Base-by-base conservation (phyloP, 2,888 invertebrate genomes). In the Harpagoxenus sublaevis region DNA sequence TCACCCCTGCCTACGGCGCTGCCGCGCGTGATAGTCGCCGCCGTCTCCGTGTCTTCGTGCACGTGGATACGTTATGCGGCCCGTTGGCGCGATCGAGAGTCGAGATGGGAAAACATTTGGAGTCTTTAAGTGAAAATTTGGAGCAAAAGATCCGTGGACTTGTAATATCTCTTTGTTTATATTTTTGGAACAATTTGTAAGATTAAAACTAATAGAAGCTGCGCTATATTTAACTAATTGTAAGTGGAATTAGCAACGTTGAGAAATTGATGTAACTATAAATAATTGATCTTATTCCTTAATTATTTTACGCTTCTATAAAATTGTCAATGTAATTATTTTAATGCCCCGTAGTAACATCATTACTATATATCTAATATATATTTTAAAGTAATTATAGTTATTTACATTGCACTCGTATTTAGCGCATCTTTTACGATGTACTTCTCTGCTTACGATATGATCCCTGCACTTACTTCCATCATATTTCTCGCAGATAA, bases 1-100 rank as follows among this genome's bases (percentile, higher is more conserved):
- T 88, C 85, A 88, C 84, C 88, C 66, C 86, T 89, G 74, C 88
- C 88, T 86, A 86, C 86, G 84, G 65, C 84, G 73, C 81, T 60
- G 73, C 71, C 81, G 78, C 53, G 71, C 70, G 48, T 9, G 35
- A 15, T 78, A 35, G 48, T 48, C 15, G 45, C n/a, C 60, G 28
- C 39, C 51, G 81, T 65, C 23, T 9, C 5, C 23, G 71, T 74
- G 84, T 90, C 86, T 86, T 35, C 28, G 82, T 90, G 75, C 85
- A 87, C 90, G 86, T 85, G 89, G 85, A 55, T 75, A 60, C 75
- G 71, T 82, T 71, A 71, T 60, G 74, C 84, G 79, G 23, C 60
- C 51, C 88, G 83, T 84, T 84, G 86, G 89, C 86, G 82, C 84
- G 81, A 88, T 71, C 83, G 65, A 75, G 39, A 73, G 15, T 39